A percentile compares a stretch with the other conserved stretches of the same genome.
Conservation (phyloP, 2,888 invertebrate genomes). For the Hemithea aestivaria region DNA sequence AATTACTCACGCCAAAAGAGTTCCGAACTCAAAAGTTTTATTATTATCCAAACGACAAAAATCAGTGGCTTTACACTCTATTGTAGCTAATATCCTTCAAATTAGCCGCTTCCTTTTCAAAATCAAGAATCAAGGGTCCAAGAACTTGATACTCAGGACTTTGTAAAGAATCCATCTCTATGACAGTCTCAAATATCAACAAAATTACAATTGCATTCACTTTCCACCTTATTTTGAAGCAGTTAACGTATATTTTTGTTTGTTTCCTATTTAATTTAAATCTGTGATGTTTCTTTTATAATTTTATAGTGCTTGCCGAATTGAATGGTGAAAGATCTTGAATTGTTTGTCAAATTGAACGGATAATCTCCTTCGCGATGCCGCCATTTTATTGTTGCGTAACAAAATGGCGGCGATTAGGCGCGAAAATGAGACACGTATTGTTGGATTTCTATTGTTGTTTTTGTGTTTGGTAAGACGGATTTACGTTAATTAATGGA, state of each 20-base stretch:
- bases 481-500: background rate
- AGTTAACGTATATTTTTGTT: background rate
- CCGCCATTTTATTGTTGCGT: slow-evolving; percentile 40
- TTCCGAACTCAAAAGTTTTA: background rate
- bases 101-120: slow-evolving; percentile 38
- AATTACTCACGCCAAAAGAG: too few species aligned
- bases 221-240: background rate
- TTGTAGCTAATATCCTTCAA: slow-evolving; percentile 27
- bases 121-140: slow-evolving; percentile 31
- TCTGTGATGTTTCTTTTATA: too few species aligned
- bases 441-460: slow-evolving; percentile 24
- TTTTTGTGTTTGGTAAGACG: slow-evolving; percentile 1
- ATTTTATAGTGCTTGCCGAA: slow-evolving; percentile 47
- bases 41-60: slow-evolving; percentile 1
- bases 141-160: slow-evolving; percentile 36
- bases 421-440: slow-evolving; percentile 43
- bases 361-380: slow-evolving; percentile 53
- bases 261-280: too few species aligned
- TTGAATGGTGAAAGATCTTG: slow-evolving; percentile 43
- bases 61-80: slow-evolving; percentile 11
- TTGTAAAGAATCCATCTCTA: slow-evolving; percentile 37
- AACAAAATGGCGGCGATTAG: slow-evolving; percentile 42
- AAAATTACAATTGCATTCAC: background rate
- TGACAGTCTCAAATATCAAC: slow-evolving; percentile 46
- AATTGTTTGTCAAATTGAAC: slow-evolving; percentile 56